phyloP scores from a whole-genome alignment of 2,797 vertebrate species.

The Capromys pilorides region DNA sequence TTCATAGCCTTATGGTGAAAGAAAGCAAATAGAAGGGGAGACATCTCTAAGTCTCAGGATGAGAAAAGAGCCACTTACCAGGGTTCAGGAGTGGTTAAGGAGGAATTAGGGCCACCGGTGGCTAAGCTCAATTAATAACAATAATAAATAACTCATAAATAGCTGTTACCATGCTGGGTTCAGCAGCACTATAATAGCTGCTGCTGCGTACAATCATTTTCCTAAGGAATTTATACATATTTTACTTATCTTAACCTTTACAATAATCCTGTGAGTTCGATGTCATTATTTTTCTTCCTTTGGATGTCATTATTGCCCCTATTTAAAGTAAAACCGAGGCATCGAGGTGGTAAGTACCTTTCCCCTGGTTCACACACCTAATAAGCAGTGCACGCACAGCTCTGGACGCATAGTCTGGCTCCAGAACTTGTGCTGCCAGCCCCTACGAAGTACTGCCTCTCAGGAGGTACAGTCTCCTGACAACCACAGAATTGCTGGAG shows the following conservation, averaged over 20 bases:
- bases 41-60: neutral
- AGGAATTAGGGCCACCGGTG: neutral
- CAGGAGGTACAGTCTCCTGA: neutral
- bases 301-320: neutral
- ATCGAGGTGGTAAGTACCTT: neutral
- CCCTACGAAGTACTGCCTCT: neutral
- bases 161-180: neutral
- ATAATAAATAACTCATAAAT: neutral
- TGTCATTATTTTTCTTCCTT: neutral
- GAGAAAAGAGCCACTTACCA: neutral
- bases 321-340: neutral
- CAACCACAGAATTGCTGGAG: neutral
- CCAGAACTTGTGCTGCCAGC: neutral
- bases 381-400: neutral
- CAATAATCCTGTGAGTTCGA: neutral
- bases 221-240: neutral
- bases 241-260: conserved; percentile 12
- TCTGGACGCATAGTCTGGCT: neutral
- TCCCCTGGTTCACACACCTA: neutral
- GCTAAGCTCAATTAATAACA: neutral
- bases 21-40: neutral
- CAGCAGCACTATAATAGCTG: neutral
- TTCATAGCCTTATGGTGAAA: neutral
- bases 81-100: neutral
- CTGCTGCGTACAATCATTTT: neutral